Evolutionary conservation across 1,140 invertebrate genomes (phyloP).

Genomic region (Orchesella cincta): DNA sequence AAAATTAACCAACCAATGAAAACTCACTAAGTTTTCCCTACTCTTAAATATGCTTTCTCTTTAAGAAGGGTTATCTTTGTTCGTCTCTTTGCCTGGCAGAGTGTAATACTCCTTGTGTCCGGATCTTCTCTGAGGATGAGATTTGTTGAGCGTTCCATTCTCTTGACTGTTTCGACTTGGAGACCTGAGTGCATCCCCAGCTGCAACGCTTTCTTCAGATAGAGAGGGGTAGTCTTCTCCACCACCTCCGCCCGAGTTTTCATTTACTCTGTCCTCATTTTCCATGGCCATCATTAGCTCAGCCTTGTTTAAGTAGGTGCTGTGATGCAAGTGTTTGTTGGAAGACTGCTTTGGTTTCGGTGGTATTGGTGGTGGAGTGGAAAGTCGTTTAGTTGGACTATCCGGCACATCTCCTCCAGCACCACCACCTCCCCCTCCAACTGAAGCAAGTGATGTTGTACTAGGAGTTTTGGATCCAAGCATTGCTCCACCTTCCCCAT

Average conservation of each 20-base stretch:
- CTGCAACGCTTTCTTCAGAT: not conserved
- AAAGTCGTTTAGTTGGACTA: not conserved
- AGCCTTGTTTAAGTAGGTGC: constrained; percentile 33
- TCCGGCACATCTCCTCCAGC: not conserved
- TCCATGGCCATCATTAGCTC: constrained; percentile 19
- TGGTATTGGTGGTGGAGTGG: constrained; percentile 43
- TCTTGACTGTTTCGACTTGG: constrained; percentile 3
- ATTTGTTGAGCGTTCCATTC: not conserved
- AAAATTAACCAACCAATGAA: no score
- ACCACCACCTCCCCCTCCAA: not conserved
- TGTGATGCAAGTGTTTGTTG: constrained; percentile 3
- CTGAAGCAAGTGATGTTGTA: constrained; percentile 4
- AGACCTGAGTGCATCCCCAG: not conserved
- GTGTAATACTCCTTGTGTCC: constrained; percentile 20
- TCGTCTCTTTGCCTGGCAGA: not conserved
- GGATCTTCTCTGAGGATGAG: not conserved
- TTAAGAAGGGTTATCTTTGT: not conserved
- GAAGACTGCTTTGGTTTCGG: constrained; percentile 41
- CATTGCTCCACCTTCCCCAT: not conserved
- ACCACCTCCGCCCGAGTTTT: not conserved
- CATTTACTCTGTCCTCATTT: constrained; percentile 7
- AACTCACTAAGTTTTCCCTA: no score
- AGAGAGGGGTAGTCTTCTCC: not conserved
- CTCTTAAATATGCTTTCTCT: no score
- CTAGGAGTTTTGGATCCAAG: constrained; percentile 9